Conservation (phyloP, 2,797 vertebrate species). For the Periparus ater region DNA sequence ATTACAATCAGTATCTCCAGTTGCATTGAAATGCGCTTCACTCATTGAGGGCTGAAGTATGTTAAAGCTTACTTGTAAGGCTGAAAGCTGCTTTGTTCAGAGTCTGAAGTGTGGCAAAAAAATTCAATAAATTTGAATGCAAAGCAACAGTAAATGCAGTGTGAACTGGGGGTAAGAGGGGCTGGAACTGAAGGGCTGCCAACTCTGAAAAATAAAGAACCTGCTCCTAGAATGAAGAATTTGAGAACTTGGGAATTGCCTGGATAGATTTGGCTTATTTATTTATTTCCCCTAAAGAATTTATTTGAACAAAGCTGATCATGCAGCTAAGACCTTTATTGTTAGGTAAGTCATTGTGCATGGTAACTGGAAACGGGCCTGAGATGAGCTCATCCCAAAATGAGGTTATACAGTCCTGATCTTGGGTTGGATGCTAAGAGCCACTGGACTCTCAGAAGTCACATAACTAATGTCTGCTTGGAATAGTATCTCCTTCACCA, state of each 20-base stretch:
- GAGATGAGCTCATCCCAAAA: not conserved
- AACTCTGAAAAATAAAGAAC: not conserved
- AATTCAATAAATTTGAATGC: not conserved
- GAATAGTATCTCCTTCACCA: not conserved
- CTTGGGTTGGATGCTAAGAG: not conserved
- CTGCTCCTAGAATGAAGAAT: not conserved
- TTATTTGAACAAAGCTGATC: not conserved
- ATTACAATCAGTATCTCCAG: not conserved
- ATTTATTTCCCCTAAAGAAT: not conserved
- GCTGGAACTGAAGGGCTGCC: not conserved
- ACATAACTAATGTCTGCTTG: not conserved
- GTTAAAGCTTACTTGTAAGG: not conserved
- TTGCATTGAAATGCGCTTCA: not conserved
- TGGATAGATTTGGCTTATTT: not conserved
- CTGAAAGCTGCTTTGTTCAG: conserved; percentile 9
- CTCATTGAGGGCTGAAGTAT: not conserved
- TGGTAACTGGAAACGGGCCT: not conserved
- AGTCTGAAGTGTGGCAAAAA: not conserved
- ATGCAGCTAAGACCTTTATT: not conserved
- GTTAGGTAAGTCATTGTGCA: not conserved
- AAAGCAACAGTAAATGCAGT: not conserved
- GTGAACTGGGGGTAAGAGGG: not conserved
- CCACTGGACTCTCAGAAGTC: not conserved
- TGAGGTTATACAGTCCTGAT: not conserved
- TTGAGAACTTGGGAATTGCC: not conserved